These are phyloP conservation scores for Grammomys surdaster DNA, from an alignment of 2,113 vertebrate species.

Conservation along the genomic window DNA sequence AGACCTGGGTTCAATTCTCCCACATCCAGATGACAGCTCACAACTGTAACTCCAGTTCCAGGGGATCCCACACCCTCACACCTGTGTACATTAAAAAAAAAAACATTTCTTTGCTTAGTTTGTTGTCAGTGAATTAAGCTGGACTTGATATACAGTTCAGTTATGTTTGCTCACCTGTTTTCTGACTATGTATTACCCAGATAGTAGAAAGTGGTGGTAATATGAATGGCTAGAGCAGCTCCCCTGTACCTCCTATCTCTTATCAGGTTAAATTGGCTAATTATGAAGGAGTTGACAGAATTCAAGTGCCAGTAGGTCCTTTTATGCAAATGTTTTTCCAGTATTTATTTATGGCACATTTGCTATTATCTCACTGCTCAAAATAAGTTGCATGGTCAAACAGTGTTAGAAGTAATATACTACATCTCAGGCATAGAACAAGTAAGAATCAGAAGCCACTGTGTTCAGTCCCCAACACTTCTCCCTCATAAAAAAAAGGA, in stretches of 20 bases:
- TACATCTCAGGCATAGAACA: constrained; percentile 38
- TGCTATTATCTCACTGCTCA: constrained; percentile 7
- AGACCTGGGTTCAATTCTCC: too few relatives aligned
- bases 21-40: too few relatives aligned
- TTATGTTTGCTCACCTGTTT: neutral
- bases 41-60: too few relatives aligned
- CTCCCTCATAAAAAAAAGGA: neutral
- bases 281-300: constrained; percentile 23
- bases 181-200: neutral
- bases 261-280: neutral
- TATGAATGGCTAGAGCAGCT: neutral
- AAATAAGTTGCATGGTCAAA: neutral
- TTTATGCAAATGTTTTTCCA: constrained; percentile 1
- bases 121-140: constrained; percentile 14
- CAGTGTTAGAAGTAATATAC: neutral
- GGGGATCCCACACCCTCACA: too few relatives aligned
- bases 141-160: neutral
- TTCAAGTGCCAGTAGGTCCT: neutral
- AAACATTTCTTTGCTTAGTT: neutral
- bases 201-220: neutral
- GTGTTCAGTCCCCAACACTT: neutral
- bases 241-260: neutral
- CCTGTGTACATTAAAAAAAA: too few relatives aligned
- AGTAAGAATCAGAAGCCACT: neutral
- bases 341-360: neutral